Evolutionary conservation across 2,797 vertebrate genomes (phyloP).

Genomic region (Meda fulgida): DNA sequence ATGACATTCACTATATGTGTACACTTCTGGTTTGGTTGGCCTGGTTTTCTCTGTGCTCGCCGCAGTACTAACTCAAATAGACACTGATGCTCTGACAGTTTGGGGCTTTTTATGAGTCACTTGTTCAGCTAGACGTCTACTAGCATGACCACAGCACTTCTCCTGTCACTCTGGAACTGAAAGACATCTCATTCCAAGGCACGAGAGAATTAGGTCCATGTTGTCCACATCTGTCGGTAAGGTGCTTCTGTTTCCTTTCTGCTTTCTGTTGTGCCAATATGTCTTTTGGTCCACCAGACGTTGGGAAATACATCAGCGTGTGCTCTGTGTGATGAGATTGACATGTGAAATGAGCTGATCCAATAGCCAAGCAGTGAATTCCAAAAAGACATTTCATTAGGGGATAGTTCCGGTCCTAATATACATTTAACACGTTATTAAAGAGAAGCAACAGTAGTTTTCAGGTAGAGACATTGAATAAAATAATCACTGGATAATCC

Average conservation of each 20-base stretch:
- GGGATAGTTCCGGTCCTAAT: background rate
- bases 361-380: background rate
- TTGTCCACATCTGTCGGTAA: conserved; percentile 15
- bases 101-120: background rate
- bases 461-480: background rate
- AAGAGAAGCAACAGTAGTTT: background rate
- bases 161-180: conserved; percentile 12
- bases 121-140: background rate
- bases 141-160: background rate
- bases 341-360: conserved; percentile 12
- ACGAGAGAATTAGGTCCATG: conserved; percentile 32
- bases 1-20: conserved; percentile 26
- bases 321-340: conserved; percentile 73
- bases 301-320: conserved; percentile 71
- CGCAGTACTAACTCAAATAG: background rate
- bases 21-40: conserved; percentile 3
- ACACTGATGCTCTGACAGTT: conserved; percentile 5
- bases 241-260: conserved; percentile 38
- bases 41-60: conserved; percentile 20
- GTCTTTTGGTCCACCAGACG: conserved; percentile 81
- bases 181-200: conserved; percentile 38
- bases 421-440: background rate
- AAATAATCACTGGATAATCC: background rate
- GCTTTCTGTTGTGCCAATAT: conserved; percentile 82
- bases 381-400: background rate